These are phyloP conservation scores for Periophthalmus magnuspinnatus DNA, from an alignment of 2,797 vertebrate species.

Conservation along the genomic window DNA sequence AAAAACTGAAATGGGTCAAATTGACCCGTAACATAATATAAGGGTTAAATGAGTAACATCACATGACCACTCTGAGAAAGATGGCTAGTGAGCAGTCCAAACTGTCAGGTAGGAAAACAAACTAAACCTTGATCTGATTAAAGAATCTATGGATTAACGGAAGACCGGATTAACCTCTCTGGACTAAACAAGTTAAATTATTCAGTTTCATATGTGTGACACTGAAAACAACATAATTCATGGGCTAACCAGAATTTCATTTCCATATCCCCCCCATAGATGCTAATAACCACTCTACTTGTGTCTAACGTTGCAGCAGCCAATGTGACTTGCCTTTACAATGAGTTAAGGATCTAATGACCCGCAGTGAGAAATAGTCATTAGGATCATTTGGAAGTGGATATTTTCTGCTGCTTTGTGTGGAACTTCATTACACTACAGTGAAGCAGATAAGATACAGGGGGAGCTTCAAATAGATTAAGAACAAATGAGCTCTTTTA, in stretches of 20 bases:
- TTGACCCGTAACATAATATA: too few relatives aligned
- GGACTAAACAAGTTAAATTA: neutral
- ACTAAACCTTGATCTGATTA: too few relatives aligned
- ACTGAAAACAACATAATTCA: neutral
- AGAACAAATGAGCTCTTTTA: slow-evolving; percentile 32
- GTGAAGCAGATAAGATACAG: slow-evolving; percentile 38
- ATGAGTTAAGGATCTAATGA: slow-evolving; percentile 41
- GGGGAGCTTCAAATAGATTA: slow-evolving; percentile 31
- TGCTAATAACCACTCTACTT: neutral
- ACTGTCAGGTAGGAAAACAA: too few relatives aligned
- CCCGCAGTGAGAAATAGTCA: slow-evolving; percentile 33
- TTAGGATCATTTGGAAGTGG: slow-evolving; percentile 31
- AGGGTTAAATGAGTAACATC: too few relatives aligned
- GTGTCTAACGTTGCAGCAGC: too few relatives aligned
- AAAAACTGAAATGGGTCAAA: too few relatives aligned
- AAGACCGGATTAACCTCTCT: too few relatives aligned
- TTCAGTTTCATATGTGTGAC: neutral
- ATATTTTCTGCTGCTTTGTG: slow-evolving; percentile 35
- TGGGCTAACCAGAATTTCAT: neutral
- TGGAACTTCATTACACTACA: slow-evolving; percentile 48
- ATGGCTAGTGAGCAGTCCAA: too few relatives aligned
- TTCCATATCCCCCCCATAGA: neutral
- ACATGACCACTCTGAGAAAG: too few relatives aligned
- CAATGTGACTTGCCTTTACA: slow-evolving; percentile 22
- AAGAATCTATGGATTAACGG: too few relatives aligned